Evolutionary conservation across 1,140 invertebrate genomes (phyloP), one percentile per base, ranked within the genome.

Genomic region (Zaprionus ghesquierei): DNA sequence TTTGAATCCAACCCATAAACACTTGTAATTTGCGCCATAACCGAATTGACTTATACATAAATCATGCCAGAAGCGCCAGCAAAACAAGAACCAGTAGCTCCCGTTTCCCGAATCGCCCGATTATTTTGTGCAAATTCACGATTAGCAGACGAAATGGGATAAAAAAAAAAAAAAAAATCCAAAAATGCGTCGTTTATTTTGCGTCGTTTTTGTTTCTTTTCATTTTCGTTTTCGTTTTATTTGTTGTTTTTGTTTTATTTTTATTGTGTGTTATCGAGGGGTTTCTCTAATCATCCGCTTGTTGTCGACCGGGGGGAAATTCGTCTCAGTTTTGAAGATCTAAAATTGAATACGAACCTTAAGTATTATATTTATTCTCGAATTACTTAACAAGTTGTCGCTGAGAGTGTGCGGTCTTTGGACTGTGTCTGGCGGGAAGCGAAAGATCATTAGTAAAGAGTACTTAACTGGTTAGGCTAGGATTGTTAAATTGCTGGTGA

Each of bases 101-200:
- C 49, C 50, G 64, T 50, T 73, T 69, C 64, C 64, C 64, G 61
- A 56, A 75, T 31, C 31, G 23, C 20, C 60, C 20, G 29, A 46
- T 63, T 53, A 56, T 54, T 79, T 69, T 77, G 31, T 77, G 74
- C 77, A 38, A 73, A 77, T 64, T 79, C 74, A 77, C 64, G 74
- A 79, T 79, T 79, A 77, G 62, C 60, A 15, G 33, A 22, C 49
- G 44, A 69, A 58, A 41, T 63, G 10, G 51, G 6, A 31, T 29
- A 5, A 33, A 27, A 46, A 68, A 35, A 13, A 31, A 65, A 62
- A 51, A 53, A 63, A 49, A 58, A 73, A 49, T n/a, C n/a, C n/a
- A 61, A 44, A 65, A 61, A 54, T 60, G 64, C 64, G 75, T 60
- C 31, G 50, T 73, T 54, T 41, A 13, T 20, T 77, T 59, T 49